Conservation (phyloP, 92 coral and sea anemone species). For the Bergia sp. region DNA sequence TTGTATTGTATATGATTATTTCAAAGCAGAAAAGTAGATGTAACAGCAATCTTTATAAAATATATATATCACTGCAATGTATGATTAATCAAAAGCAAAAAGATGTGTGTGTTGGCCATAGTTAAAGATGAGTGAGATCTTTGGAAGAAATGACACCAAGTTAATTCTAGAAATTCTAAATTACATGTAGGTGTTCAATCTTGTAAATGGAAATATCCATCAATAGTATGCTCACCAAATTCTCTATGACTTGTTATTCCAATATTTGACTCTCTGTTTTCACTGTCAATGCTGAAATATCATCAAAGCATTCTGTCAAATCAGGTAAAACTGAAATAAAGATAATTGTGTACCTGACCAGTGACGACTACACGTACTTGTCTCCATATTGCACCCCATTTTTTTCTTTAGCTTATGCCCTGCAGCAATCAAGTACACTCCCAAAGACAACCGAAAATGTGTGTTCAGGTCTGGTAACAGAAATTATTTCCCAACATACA, state of each 20-base stretch:
- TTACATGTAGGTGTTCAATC: neutral
- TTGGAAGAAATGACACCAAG: no score
- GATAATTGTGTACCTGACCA: neutral
- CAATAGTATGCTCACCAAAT: constrained; percentile 71
- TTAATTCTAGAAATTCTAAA: neutral
- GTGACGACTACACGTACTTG: neutral
- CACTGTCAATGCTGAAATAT: constrained; percentile 71
- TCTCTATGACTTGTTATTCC: constrained; percentile 64
- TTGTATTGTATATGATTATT: no score
- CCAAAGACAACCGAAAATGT: neutral
- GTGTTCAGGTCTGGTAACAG: neutral
- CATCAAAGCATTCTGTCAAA: neutral
- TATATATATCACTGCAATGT: no score
- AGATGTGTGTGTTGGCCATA: no score
- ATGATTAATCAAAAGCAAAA: no score
- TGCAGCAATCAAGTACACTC: neutral
- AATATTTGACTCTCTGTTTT: constrained; percentile 61
- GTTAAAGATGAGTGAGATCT: no score
- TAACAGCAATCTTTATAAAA: no score
- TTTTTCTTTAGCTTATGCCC: no score
- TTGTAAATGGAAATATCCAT: neutral
- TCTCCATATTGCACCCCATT: neutral
- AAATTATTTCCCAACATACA: neutral
- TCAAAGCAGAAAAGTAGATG: no score
- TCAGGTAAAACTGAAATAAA: neutral